Evolutionary conservation across 2,888 invertebrate species (phyloP), one percentile per base, ranked within the genome.

Genomic region (Catonia carolina): DNA sequence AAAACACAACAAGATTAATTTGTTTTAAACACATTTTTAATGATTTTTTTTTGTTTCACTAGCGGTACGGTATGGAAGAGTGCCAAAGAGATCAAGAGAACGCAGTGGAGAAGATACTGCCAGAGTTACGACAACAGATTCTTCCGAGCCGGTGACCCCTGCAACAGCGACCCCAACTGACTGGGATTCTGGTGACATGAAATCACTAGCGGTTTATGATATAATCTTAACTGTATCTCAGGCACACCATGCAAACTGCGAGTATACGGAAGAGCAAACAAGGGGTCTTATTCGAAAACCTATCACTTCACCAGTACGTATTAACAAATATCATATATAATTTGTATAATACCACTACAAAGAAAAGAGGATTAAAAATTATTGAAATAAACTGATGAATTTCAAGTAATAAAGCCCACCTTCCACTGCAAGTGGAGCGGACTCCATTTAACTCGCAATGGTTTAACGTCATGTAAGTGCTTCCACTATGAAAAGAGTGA

Each of bases 51-150:
- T 23, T 50, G 42, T 53, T 59, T 27, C 8, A 8, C 35, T 77
- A 94, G 94, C 95, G 70, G 96, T 96, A 63, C 81, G 96, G 71
- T 97, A 97, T 80, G 96, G 97, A 65, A 83, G 96, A 64, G 95
- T 95, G 67, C 96, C 97, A 62, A 97, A 96, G 75, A 80, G 94
- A 67, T 85, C 92, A 59, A 82, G 93, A 66, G 94, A 93, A 73
- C 80, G 85, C 63, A 55, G 74, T 74, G 47, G 72, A 72, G 39
- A 69, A 14, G 72, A 72, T 62, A 45, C 53, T 41, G 35, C 56
- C 12, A 53, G 62, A 31, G 63, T 63, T 1, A 60, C 62, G 10
- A 63, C 63, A 36, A 60, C 62, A 67, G 56, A 68, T 63, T 53
- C 67, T 62, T 53, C 62, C 41, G 52, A 51, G 35, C 59, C 36